Base-by-base conservation (phyloP, 2,113 vertebrate species). In the Phalacrocorax brasilianus region DNA sequence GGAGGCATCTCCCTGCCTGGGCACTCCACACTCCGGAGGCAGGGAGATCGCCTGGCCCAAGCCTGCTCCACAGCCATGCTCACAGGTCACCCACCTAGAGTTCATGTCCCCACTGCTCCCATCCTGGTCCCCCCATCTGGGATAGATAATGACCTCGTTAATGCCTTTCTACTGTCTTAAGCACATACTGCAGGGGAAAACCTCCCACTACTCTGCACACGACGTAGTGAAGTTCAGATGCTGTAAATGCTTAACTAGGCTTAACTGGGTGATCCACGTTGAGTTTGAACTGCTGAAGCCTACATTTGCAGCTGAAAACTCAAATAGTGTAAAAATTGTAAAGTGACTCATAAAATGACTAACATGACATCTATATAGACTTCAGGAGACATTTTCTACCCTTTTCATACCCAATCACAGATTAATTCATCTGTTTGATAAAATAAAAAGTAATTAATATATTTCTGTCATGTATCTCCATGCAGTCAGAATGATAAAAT, bases 391-490 rank as follows among this genome's bases (percentile, higher is more conserved):
- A 88, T 80, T 96, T 92, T 79, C 81, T 88, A 94, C 88, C 89
- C 92, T 92, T 97, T 97, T 94, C 76, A 72, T 88, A 65, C 50
- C 47, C 24, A 92, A 83, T 90, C 91, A 78, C 12, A 49, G 83
- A 95, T 95, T 96, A 97, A 97, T 96, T 93, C 76, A 93, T 97
- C 83, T 75, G 56, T 91, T 95, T 96, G 95, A 88, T 94, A 93
- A 94, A 95, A 92, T 94, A 94, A 95, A 94, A 95, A 90, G 82
- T 95, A 95, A 97, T 97, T 97, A 97, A 97, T 97, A 93, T 71
- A 91, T 96, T 94, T 96, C 94, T 94, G 88, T 91, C 89, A 79
- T 95, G 87, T 82, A 95, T 95, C 95, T 94, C 74, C 86, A 94
- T 82, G 67, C 88, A 93, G 91, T 93, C 88, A 95, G 94, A 91